A percentile compares a stretch with the other conserved stretches of the same genome.
These are phyloP conservation scores for Cercopithecus petaurista DNA, from an alignment of 2,797 vertebrate genomes.

Conservation along the genomic window DNA sequence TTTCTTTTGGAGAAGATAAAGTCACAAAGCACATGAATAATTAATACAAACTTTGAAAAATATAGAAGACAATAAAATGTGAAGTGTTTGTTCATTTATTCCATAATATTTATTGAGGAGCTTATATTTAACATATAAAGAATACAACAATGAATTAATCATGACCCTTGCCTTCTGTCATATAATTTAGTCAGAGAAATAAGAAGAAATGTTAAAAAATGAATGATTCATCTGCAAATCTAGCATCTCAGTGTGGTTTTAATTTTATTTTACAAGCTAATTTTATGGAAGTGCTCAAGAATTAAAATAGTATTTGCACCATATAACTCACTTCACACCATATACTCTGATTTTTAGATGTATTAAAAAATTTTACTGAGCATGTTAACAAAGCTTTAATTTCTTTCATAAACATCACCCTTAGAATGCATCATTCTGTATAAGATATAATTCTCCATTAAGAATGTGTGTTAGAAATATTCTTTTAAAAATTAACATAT, in stretches of 20 bases:
- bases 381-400: not conserved
- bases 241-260: not conserved
- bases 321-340: not conserved
- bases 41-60: not conserved
- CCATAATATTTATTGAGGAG: not conserved
- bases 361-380: constrained; percentile 16
- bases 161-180: not conserved
- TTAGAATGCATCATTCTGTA: not conserved
- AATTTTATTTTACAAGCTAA: constrained; percentile 30
- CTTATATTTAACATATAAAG: constrained; percentile 41
- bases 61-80: constrained; percentile 26
- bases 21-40: not conserved
- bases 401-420: constrained; percentile 24
- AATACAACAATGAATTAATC: not conserved
- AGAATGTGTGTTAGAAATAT: not conserved
- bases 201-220: constrained; percentile 29
- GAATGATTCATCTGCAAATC: not conserved
- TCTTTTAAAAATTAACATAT: constrained; percentile 28
- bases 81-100: not conserved
- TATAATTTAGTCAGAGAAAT: not conserved
- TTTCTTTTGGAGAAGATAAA: constrained; percentile 34
- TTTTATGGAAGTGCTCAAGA: constrained; percentile 20
- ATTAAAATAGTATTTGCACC: not conserved
- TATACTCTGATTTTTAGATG: not conserved
- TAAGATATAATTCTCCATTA: constrained; percentile 22